Evolutionary conservation across 1,140 invertebrate species (phyloP), one percentile per base, ranked within the genome.

Genomic region (Thaumetopoea pityocampa): DNA sequence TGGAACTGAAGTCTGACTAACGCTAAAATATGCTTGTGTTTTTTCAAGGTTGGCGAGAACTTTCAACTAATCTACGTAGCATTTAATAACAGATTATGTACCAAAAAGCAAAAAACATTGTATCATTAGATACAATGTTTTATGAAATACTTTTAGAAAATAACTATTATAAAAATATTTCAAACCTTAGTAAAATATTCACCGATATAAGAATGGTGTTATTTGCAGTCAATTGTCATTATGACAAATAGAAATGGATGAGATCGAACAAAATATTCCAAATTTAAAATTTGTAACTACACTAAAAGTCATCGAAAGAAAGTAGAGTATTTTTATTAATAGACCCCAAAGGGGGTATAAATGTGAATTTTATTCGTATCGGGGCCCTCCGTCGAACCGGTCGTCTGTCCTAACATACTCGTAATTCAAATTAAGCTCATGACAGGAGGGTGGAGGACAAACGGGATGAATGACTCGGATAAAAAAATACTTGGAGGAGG

Each of bases 401-500:
- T 54, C 52, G 68, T 63, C 61, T 61, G 66, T 51, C 56, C 61
- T 46, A 49, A 46, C 69, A 73, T n/a, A n/a, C n/a, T n/a, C n/a
- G n/a, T 79, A 68, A 79, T 71, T 79, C 74, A 76, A 79, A 79
- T 76, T 79, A 79, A 67, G 66, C 67, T 53, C 61, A 63, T 67
- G 66, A 67, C 64, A 56, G 60, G 47, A 56, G 60, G 66, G 67
- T 57, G 54, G 36, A 24, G 45, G 51, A 50, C 55, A 49, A 48
- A 50, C 50, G 49, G 44, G 28, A 23, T 28, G 3, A 20, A 41
- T 10, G 9, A 40, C 36, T 15, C 2, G 18, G 27, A 41, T 27
- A 28, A 8, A 20, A 41, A 40, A 32, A 18, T 23, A 19, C 23
- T 40, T 40, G 26, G 36, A 29, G 36, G 10, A 30, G 37, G 18